These are phyloP conservation scores for Sarcophaga caerulescens DNA, from an alignment of 2,888 invertebrate genomes.

Conservation along the genomic window DNA sequence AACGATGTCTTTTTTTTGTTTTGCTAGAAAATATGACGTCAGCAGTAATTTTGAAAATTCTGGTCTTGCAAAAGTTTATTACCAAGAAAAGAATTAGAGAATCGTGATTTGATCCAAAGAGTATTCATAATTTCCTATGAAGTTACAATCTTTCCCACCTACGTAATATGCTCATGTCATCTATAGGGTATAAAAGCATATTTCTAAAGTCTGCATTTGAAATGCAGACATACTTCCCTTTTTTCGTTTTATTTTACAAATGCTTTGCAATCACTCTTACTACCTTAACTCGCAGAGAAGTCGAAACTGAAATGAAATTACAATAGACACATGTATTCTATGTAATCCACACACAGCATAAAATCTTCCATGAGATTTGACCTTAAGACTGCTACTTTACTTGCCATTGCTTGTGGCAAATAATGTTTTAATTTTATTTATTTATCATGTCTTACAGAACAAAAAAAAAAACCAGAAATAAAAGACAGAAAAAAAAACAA, in stretches of 20 bases:
- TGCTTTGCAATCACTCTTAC: neutral
- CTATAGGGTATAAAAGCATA: neutral
- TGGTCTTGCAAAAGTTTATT: no score
- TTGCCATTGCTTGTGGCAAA: neutral
- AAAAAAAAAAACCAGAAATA: neutral
- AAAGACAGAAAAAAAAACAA: neutral
- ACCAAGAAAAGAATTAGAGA: no score
- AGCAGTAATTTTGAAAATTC: no score
- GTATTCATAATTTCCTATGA: no score
- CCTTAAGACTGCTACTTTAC: slow-evolving; percentile 22
- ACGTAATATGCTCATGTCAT: no score
- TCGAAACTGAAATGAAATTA: neutral
- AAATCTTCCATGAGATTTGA: slow-evolving; percentile 9
- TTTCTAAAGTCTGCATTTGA: neutral
- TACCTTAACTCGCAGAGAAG: neutral
- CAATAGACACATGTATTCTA: neutral
- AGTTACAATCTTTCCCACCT: no score
- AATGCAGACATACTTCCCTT: neutral
- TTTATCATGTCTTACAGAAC: neutral
- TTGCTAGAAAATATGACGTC: no score
- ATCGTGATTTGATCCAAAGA: no score
- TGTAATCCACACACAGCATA: neutral
- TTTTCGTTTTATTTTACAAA: neutral
- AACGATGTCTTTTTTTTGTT: no score
- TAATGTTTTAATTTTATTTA: slow-evolving; percentile 26